Percentiles rank a stretch among this genome's conserved stretches.
Conservation (phyloP, 2,113 vertebrate species). For the Rhombomys opimus region DNA sequence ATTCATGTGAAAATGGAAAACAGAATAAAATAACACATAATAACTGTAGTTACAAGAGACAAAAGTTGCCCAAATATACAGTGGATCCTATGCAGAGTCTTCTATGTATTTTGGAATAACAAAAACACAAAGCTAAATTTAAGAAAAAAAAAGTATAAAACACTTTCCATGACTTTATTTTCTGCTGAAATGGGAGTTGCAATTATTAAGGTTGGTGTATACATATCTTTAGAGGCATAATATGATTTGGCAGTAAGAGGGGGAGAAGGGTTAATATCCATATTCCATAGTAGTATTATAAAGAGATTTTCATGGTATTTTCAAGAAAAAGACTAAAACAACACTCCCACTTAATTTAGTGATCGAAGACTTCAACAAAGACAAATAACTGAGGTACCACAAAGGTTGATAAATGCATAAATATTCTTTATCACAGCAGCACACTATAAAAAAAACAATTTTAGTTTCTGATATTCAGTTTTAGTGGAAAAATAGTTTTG, state of each 20-base stretch:
- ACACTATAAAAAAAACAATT: not conserved
- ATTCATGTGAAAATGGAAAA: conserved; percentile 59
- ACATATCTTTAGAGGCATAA: not conserved
- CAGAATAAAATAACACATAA: conserved; percentile 54
- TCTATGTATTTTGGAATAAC: conserved; percentile 14
- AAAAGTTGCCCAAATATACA: conserved; percentile 28
- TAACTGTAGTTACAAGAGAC: not conserved
- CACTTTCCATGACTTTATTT: conserved; percentile 18
- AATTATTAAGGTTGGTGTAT: not conserved
- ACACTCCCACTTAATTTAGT: not conserved
- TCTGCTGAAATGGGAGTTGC: not conserved
- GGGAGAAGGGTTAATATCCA: not conserved
- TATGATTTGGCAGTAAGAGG: not conserved
- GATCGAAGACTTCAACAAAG: not conserved
- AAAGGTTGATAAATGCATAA: not conserved
- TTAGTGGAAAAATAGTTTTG: not conserved
- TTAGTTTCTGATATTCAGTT: not conserved
- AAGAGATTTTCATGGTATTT: not conserved
- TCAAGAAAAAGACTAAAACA: not conserved
- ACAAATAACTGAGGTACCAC: not conserved
- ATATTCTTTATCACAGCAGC: not conserved
- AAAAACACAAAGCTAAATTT: conserved; percentile 66
- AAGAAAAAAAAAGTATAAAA: conserved; percentile 49
- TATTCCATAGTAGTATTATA: not conserved
- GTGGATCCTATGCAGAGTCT: not conserved